phyloP scores from a whole-genome alignment of 2,797 vertebrate species.

The Sorex maritimensis region DNA sequence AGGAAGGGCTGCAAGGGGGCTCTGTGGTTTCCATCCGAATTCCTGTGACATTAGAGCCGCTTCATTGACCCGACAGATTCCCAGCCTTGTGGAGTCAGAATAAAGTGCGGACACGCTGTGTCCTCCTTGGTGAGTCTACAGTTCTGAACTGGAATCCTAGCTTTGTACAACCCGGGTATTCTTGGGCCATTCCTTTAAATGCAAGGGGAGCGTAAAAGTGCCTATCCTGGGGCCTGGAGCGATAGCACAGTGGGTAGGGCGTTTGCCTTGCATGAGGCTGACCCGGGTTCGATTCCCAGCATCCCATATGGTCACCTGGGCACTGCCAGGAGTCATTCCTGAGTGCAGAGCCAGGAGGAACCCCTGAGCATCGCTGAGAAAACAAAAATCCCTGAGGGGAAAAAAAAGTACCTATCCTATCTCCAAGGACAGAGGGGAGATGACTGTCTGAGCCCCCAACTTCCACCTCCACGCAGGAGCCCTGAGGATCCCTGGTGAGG shows the following conservation, averaged over 20 bases:
- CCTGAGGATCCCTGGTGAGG: not conserved
- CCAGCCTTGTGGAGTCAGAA: not conserved
- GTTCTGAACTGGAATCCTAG: not conserved
- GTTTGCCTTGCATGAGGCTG: no score
- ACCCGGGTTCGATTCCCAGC: no score
- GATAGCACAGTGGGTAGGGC: no score
- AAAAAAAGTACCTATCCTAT: not conserved
- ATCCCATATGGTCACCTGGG: no score
- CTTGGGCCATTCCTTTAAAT: not conserved
- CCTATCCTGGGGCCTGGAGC: not conserved
- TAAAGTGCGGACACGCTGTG: not conserved
- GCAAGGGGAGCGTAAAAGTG: not conserved
- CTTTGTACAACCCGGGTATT: not conserved
- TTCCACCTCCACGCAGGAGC: not conserved
- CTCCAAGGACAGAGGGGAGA: not conserved
- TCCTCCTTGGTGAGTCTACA: not conserved
- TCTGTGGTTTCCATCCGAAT: not conserved
- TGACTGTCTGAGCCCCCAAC: not conserved
- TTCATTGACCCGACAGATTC: not conserved
- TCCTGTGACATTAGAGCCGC: not conserved
- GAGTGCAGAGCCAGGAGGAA: no score
- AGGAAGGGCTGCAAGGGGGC: no score
- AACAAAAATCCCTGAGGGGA: no score
- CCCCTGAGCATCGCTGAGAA: no score
- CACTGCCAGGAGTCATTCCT: no score